Evolutionary conservation across 2,113 vertebrate genomes (phyloP), one percentile per base, ranked within the genome.

Genomic region (Ciconia maguari): DNA sequence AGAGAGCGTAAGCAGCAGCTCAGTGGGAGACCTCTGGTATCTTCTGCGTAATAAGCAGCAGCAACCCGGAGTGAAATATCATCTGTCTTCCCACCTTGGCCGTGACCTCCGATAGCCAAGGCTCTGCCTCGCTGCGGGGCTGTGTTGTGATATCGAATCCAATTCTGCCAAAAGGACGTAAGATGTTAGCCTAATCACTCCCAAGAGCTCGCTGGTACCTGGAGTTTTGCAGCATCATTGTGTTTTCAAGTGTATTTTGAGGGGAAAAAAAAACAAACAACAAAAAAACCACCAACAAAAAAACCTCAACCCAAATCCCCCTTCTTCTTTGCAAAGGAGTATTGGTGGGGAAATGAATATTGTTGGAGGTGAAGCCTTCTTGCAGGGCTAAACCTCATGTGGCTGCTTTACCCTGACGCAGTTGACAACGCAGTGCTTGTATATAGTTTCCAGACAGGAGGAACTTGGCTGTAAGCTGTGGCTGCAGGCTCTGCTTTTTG

Each of bases 131-230:
- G 3, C 51, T 42, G 44, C 2, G 0, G 54, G 30, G 87, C 82
- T 58, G 51, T 65, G 85, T 11, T 80, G 38, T 60, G 68, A 13
- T 57, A 41, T 32, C 66, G 36, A 11, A 87, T 41, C 16, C 83
- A 36, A 1, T 30, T 46, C 79, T 80, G 10, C 58, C 36, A 14
- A 32, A 41, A 49, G 48, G 30, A 25, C 0, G 1, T 6, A 9
- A 19, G 44, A 11, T 7, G 0, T 2, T 9, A 21, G 24, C 69
- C n/a, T 15, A 44, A 6, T 49, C 1, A 0, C 14, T 20, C 41
- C 7, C 0, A 0, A 26, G 92, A 57, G 48, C 94, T 91, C 0
- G 0, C 48, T 61, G 58, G 24, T 71, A 26, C 57, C 46, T 46
- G 60, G 29, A 18, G 13, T 58, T 91, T n/a, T 74, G 72, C 64